Conservation (phyloP, 1,140 invertebrate genomes). For the Anastatus disparis region DNA sequence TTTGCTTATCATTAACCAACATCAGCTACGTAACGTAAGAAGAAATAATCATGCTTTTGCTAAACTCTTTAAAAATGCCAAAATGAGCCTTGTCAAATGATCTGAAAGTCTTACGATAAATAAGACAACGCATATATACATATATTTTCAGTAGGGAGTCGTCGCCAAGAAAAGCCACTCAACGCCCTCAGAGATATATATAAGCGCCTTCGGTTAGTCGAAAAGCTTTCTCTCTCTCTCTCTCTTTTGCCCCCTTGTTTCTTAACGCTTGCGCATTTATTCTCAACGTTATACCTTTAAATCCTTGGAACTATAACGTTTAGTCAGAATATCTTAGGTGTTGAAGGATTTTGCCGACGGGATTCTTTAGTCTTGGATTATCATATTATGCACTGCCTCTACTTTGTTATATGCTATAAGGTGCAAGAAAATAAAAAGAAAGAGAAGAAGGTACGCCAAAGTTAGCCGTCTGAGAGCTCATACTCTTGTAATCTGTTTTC, state of each 20-base stretch:
- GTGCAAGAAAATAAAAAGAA: too few species aligned
- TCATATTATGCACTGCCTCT: not conserved
- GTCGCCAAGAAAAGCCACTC: conserved; percentile 4
- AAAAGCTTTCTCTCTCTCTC: too few species aligned
- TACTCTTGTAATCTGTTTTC: conserved; percentile 47
- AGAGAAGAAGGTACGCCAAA: too few species aligned
- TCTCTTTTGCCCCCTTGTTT: too few species aligned
- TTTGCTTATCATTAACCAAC: not conserved
- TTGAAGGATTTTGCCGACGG: conserved; percentile 9
- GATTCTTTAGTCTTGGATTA: conserved; percentile 17
- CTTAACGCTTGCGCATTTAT: not conserved
- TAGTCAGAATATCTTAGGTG: too few species aligned
- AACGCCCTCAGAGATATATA: too few species aligned
- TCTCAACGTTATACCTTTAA: not conserved
- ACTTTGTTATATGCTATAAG: not conserved
- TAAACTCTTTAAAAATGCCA: not conserved
- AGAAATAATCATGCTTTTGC: not conserved
- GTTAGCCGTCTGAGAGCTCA: too few species aligned
- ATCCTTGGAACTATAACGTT: too few species aligned
- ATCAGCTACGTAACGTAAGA: not conserved
- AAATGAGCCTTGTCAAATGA: not conserved
- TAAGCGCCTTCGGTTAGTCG: conserved; percentile 23
- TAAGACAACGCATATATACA: not conserved
- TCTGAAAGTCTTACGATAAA: not conserved
- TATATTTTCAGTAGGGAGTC: not conserved